Conservation (phyloP, 2,797 vertebrate species). For the Etheostoma nigrum region DNA sequence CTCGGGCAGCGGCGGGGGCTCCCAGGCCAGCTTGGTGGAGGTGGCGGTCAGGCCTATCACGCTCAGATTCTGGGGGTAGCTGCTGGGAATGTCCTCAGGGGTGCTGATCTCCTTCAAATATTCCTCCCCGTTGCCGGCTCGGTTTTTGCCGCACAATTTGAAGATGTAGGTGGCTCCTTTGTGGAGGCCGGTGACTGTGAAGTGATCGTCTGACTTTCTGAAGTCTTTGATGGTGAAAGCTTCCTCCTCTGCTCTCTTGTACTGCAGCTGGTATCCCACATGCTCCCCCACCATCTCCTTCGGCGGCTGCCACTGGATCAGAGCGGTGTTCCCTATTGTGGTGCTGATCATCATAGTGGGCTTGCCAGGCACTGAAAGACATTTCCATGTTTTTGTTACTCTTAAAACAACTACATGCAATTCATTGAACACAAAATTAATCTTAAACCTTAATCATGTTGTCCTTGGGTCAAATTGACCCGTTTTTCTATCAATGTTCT, state of each 20-base stretch:
- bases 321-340: conserved; percentile 94
- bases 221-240: conserved; percentile 90
- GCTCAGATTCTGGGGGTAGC: conserved; percentile 88
- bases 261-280: conserved; percentile 93
- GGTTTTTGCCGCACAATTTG: conserved; percentile 93
- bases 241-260: conserved; percentile 91
- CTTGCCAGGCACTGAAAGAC: conserved; percentile 90
- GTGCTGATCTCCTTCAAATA: conserved; percentile 86
- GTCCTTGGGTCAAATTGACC: too few relatives aligned
- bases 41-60: conserved; percentile 92
- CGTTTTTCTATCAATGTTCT: too few relatives aligned
- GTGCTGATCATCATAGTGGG: conserved; percentile 98
- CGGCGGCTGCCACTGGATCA: conserved; percentile 98
- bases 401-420: not conserved
- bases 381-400: not conserved
- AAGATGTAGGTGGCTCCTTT: conserved; percentile 95
- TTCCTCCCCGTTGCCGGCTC: conserved; percentile 93
- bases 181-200: conserved; percentile 93
- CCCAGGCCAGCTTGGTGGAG: conserved; percentile 92
- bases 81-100: conserved; percentile 80
- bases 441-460: too few relatives aligned
- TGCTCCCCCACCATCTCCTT: conserved; percentile 95
- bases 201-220: conserved; percentile 91
- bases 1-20: conserved; percentile 90
- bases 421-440: not conserved